Evolutionary conservation across 2,888 invertebrate genomes (phyloP).

Genomic region (Fragum sueziense): DNA sequence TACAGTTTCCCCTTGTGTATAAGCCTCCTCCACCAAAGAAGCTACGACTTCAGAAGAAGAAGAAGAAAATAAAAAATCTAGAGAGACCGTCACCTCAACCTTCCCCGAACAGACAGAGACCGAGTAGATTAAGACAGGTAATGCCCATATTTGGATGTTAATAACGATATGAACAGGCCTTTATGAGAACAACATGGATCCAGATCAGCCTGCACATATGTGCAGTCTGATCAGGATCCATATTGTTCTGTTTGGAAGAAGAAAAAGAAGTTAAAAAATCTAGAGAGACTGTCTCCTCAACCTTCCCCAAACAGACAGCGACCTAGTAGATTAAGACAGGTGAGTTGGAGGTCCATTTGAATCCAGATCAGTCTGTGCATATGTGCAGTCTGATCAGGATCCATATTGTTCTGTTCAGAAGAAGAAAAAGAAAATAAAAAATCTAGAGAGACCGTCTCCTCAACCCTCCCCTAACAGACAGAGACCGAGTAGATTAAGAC

Average conservation of each 20-base stretch:
- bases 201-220: too few relatives aligned
- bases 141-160: too few relatives aligned
- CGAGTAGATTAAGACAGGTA: constrained; percentile 70
- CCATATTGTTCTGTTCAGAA: too few relatives aligned
- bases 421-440: constrained; percentile 55
- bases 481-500: constrained; percentile 67
- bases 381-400: too few relatives aligned
- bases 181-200: too few relatives aligned
- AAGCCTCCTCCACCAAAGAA: constrained; percentile 57
- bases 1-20: constrained; percentile 56
- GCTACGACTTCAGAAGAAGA: constrained; percentile 56
- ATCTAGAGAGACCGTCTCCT: constrained; percentile 38
- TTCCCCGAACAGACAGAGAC: constrained; percentile 53
- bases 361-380: too few relatives aligned
- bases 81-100: constrained; percentile 41
- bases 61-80: constrained; percentile 42
- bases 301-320: constrained; percentile 48
- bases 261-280: constrained; percentile 50
- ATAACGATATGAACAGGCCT: too few relatives aligned
- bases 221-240: too few relatives aligned
- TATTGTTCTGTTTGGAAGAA: too few relatives aligned
- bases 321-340: constrained; percentile 70
- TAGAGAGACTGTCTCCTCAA: constrained; percentile 37
- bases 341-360: too few relatives aligned
- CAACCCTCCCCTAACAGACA: constrained; percentile 41